These are phyloP conservation scores for Xiphorhynchus erythropygius DNA, from an alignment of 2,797 vertebrate genomes.

Conservation along the genomic window DNA sequence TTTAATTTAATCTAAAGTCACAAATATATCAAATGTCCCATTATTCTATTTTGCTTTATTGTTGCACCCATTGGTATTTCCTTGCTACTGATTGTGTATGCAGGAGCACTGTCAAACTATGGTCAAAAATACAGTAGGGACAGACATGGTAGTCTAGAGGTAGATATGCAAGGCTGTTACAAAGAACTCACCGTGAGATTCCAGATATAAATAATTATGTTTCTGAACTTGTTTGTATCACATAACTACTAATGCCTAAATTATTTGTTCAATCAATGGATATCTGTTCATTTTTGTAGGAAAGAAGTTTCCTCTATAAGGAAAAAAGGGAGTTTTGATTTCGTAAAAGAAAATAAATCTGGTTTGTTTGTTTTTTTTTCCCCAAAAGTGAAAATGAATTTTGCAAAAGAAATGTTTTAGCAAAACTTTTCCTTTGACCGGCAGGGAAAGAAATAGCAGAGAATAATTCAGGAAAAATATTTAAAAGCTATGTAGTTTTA, in stretches of 20 bases:
- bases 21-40: neutral
- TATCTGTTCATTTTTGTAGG: neutral
- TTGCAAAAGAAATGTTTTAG: neutral
- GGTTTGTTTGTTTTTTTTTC: neutral
- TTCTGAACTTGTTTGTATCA: neutral
- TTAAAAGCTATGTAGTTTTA: neutral
- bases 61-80: neutral
- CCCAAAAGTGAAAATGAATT: neutral
- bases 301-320: neutral
- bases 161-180: neutral
- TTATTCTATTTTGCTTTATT: neutral
- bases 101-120: neutral
- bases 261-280: neutral
- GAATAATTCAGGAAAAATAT: neutral
- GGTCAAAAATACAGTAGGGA: neutral
- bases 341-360: neutral
- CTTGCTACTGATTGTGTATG: neutral
- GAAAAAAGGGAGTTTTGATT: neutral
- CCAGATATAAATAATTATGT: neutral
- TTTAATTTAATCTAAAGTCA: neutral
- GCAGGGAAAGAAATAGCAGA: neutral
- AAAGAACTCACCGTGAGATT: neutral
- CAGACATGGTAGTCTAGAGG: neutral
- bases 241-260: neutral
- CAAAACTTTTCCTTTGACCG: neutral